Evolutionary conservation across 2,113 vertebrate species (phyloP).

Genomic region (Rhagologus leucostigma): DNA sequence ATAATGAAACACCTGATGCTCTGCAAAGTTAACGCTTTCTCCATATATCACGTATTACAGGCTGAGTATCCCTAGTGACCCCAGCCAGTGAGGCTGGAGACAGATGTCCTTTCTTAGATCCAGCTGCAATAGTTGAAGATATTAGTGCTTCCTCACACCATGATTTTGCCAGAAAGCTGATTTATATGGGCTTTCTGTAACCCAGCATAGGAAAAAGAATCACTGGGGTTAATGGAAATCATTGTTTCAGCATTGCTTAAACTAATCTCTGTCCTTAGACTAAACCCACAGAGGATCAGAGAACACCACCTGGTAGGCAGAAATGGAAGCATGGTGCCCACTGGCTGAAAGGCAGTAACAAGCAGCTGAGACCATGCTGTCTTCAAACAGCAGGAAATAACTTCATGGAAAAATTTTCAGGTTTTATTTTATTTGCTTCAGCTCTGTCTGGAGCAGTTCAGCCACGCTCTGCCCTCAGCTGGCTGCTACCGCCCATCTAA

Average conservation of each 20-base stretch:
- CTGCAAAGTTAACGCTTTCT: background rate
- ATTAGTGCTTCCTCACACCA: background rate
- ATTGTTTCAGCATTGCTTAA: background rate
- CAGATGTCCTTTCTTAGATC: background rate
- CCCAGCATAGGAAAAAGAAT: background rate
- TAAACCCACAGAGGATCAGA: background rate
- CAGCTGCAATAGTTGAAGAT: background rate
- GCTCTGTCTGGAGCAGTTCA: slow-evolving; percentile 4
- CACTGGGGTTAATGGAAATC: background rate
- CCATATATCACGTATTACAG: background rate
- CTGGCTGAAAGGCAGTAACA: background rate
- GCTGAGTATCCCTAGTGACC: background rate
- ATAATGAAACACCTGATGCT: slow-evolving; percentile 19
- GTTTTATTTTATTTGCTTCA: background rate
- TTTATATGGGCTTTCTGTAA: background rate
- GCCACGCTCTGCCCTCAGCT: background rate
- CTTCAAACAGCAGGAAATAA: slow-evolving; percentile 18
- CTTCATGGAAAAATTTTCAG: background rate
- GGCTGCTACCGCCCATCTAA: background rate
- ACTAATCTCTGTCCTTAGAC: background rate
- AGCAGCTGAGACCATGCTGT: background rate
- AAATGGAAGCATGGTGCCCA: background rate
- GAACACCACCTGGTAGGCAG: slow-evolving; percentile 7
- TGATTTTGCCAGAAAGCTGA: background rate
- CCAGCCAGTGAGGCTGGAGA: background rate